Evolutionary conservation across 2,888 invertebrate species (phyloP), one percentile per base, ranked within the genome.

Genomic region (Ellobium chinense): DNA sequence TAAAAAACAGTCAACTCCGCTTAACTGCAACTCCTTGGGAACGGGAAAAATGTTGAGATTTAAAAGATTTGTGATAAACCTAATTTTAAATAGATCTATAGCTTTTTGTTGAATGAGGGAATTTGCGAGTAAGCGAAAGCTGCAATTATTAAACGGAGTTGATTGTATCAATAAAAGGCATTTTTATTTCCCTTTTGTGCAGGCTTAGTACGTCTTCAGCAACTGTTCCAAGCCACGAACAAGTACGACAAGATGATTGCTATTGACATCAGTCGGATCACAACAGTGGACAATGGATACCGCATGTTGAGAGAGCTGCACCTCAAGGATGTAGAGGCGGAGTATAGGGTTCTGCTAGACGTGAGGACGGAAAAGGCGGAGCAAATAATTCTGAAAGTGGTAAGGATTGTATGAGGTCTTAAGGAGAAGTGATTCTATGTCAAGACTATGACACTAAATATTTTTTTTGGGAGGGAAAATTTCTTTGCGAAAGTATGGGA

Each of bases 121-220:
- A n/a, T n/a, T n/a, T n/a, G n/a, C n/a, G n/a, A n/a, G n/a, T n/a
- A n/a, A n/a, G n/a, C n/a, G n/a, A n/a, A n/a, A n/a, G n/a, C n/a
- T n/a, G n/a, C n/a, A n/a, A n/a, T n/a, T n/a, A n/a, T n/a, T n/a
- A n/a, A n/a, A n/a, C n/a, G n/a, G n/a, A n/a, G n/a, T n/a, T n/a
- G n/a, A n/a, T n/a, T n/a, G n/a, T n/a, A n/a, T n/a, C n/a, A n/a
- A n/a, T n/a, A n/a, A n/a, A n/a, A n/a, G n/a, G n/a, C n/a, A n/a
- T n/a, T n/a, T n/a, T n/a, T n/a, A n/a, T n/a, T n/a, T 60, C 60
- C n/a, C 36, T 21, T 58, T 24, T 34, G 65, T 39, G 0, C 79
- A 86, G 86, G 86, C 24, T 73, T 86, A 18, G 82, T 85, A 46
- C 83, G 84, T 7, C 82, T 86, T 2, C 86, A 86, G 69, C 85